Base-by-base conservation (phyloP, 2,797 vertebrate species). In the Centroberyx gerrardi region DNA sequence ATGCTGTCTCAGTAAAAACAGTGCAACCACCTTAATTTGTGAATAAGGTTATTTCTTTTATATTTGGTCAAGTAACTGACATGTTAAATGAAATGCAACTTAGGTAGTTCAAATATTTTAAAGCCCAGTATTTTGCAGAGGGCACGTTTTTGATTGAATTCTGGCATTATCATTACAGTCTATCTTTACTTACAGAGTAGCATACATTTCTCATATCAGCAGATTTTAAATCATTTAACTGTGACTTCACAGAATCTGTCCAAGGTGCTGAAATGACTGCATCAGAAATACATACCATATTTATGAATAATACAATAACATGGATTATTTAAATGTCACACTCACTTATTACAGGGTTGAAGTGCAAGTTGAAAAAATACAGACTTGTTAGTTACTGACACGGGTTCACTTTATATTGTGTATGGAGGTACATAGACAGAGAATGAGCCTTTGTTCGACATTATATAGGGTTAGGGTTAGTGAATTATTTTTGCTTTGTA, bases 241-340 rank as follows among this genome's bases (percentile, higher is more conserved):
- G 13, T 28, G 28, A 12, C 10, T 29, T 63, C 22, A 68, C 3
- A 13, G 14, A 28, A 48, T 62, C 15, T 42, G 44, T 14, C 38
- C 27, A 29, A 51, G 15, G 46, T 52, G 49, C 62, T 59, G 28
- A 62, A 67, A 67, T 71, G 17, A 48, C 17, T 4, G 6, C 27
- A 29, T 14, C 10, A 64, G 10, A 5, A 78, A 74, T 63, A 68
- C 8, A 54, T 5, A 12, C 10, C 13, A 29, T 54, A 8, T 27
- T 8, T 13, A 13, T 54, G 14, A 6, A 54, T 29, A 62, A 65
- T 58, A 12, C 61, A 36, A 31, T 14, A 40, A 5, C 17, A 36
- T 53, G 46, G 29, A 68, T 59, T 27, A 60, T 49, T 74, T 14
- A 68, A 15, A 12, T 1, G n/a, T 51, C 9, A 27, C 18, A 53